Percentiles rank a stretch among this genome's conserved stretches.
phyloP scores from a whole-genome alignment of 1,140 invertebrate species.

The Spodoptera frugiperda region DNA sequence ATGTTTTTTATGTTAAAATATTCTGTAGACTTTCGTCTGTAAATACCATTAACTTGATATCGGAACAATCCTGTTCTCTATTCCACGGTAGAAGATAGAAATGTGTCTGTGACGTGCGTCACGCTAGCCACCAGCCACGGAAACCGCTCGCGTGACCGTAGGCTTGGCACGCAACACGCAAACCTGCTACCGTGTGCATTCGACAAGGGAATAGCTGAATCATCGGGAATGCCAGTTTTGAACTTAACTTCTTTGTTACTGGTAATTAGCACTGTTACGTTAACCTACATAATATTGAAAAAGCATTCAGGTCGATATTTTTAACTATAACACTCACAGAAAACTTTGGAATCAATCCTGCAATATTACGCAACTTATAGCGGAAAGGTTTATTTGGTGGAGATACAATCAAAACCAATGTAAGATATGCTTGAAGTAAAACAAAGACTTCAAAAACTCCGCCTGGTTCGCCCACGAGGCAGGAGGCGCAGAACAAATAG shows the following conservation, averaged over 20 bases:
- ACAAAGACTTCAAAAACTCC: slow-evolving; percentile 6
- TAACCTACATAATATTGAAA: too few species aligned
- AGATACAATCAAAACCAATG: slow-evolving; percentile 20
- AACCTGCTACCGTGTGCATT: slow-evolving; percentile 33
- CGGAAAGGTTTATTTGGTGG: not conserved
- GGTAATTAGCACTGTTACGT: not conserved
- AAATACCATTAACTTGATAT: slow-evolving; percentile 42
- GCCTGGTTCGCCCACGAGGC: not conserved
- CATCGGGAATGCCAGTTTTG: slow-evolving; percentile 45
- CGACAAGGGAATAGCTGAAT: slow-evolving; percentile 17
- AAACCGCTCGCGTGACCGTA: slow-evolving; percentile 48
- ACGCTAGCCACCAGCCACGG: slow-evolving; percentile 52
- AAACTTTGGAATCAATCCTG: too few species aligned
- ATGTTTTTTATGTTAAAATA: too few species aligned
- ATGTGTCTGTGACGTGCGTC: slow-evolving; percentile 61
- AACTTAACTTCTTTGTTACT: not conserved
- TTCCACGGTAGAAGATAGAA: slow-evolving; percentile 51
- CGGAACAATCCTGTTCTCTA: slow-evolving; percentile 45
- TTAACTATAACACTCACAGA: too few species aligned
- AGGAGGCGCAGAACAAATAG: slow-evolving; percentile 13
- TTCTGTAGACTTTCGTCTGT: not conserved
- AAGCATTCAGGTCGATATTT: too few species aligned
- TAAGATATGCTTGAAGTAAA: slow-evolving; percentile 25
- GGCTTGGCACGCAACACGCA: slow-evolving; percentile 39
- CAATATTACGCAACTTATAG: not conserved